Base-by-base conservation (phyloP, 2,797 vertebrate species). In the Enteromius fasciolatus region DNA sequence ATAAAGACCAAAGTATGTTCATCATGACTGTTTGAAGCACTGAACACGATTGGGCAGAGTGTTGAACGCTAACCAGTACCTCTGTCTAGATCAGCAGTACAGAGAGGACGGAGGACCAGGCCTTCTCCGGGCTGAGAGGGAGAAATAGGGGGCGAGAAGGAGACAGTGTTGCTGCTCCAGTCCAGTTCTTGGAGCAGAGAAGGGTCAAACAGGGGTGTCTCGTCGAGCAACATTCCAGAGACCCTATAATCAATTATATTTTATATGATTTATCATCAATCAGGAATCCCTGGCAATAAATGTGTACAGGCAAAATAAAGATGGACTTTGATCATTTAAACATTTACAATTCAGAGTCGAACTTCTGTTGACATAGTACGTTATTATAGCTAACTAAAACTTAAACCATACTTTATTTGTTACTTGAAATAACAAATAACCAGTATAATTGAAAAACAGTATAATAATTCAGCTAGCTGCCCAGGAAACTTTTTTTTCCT, bases 181-280 rank as follows among this genome's bases (percentile, higher is more conserved):
- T 99, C 97, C 0, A 99, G 91, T 1, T 97, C 97, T 12, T 93
- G 91, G 74, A 99, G 96, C 33, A 99, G 90, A 20, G 85, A 90
- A 0, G 96, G 96, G 79, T 98, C 97, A 88, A 99, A 99, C 83
- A 99, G 93, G 0, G 97, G 97, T 0, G 93, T 96, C 89, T 97
- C 96, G 20, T 98, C 96, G 36, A 95, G 95, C 92, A 96, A 91
- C 96, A 97, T 94, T 88, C 87, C 90, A 87, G 81, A 89, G 52
- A 52, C 84, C 87, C 88, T 91, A 25, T 70, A 17, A 52, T 23
- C 5, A 73, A 81, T 72, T 18, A 63, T 5, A 76, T 3, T n/a
- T 18, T 25, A 69, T 20, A 59, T 4, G 18, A 61, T 7, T 75
- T 44, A 52, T 44, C 46, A 61, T 7, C 0, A 1, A 14, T 54